Conservation (phyloP, 2,797 vertebrate species). For the Streptopelia turtur region DNA sequence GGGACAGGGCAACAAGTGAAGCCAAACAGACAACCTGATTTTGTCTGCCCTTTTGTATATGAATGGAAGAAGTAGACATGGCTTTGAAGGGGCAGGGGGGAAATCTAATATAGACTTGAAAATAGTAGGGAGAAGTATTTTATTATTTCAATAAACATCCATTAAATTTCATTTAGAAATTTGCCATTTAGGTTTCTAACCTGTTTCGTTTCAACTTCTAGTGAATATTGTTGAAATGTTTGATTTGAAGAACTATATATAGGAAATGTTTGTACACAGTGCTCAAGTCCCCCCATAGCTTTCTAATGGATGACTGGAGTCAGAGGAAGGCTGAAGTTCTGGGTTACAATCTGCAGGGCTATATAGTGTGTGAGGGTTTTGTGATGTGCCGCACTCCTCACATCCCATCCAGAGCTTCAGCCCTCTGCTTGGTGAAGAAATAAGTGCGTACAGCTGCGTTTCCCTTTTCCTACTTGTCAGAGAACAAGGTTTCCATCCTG, state of each 20-base stretch:
- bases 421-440: neutral
- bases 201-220: neutral
- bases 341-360: neutral
- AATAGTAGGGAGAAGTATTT: neutral
- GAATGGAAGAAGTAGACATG: neutral
- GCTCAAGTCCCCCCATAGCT: neutral
- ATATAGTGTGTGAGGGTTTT: neutral
- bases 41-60: neutral
- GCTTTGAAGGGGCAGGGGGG: neutral
- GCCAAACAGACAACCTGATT: neutral
- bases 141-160: neutral
- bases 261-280: neutral
- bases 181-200: neutral
- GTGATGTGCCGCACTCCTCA: neutral
- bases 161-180: neutral
- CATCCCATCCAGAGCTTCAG: neutral
- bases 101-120: neutral
- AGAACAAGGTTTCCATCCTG: neutral
- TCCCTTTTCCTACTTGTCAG: neutral
- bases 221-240: neutral
- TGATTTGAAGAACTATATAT: neutral
- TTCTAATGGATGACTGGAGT: neutral
- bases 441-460: neutral
- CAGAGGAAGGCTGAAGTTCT: neutral
- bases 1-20: neutral